A percentile compares a stretch with the other conserved stretches of the same genome.
Evolutionary conservation across 2,888 invertebrate species (phyloP).

Genomic region (Chironomus riparius): DNA sequence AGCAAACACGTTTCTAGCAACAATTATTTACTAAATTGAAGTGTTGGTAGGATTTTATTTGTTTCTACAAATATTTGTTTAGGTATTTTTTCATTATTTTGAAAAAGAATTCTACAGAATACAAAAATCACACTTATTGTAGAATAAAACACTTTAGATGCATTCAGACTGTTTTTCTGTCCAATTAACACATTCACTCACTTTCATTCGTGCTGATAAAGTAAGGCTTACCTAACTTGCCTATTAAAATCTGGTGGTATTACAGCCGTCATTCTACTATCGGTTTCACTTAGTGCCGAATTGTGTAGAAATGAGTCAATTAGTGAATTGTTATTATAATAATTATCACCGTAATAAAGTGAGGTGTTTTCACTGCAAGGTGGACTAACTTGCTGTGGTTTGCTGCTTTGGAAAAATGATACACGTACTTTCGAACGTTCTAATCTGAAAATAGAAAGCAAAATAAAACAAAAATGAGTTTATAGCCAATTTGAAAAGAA

Average conservation of each 20-base stretch:
- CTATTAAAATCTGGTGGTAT: slow-evolving; percentile 38
- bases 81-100: no score
- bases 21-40: no score
- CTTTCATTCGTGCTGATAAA: not conserved
- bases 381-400: slow-evolving; percentile 60
- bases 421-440: slow-evolving; percentile 73
- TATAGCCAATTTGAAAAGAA: no score
- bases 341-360: slow-evolving; percentile 14
- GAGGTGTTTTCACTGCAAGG: slow-evolving; percentile 42
- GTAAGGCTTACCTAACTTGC: slow-evolving; percentile 39
- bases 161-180: no score
- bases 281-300: slow-evolving; percentile 4
- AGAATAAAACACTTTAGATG: no score
- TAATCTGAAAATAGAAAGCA: slow-evolving; percentile 47
- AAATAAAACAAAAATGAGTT: no score
- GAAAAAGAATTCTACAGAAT: no score
- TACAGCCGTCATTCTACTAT: slow-evolving; percentile 25
- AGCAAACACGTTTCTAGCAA: no score
- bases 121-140: no score
- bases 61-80: no score
- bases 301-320: slow-evolving; percentile 25
- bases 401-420: slow-evolving; percentile 73
- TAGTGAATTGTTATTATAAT: slow-evolving; percentile 19
- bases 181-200: not conserved
- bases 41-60: no score